A percentile compares a stretch with the other conserved stretches of the same genome.
phyloP scores from a whole-genome alignment of 2,113 vertebrate species.

The Ciconia boyciana region DNA sequence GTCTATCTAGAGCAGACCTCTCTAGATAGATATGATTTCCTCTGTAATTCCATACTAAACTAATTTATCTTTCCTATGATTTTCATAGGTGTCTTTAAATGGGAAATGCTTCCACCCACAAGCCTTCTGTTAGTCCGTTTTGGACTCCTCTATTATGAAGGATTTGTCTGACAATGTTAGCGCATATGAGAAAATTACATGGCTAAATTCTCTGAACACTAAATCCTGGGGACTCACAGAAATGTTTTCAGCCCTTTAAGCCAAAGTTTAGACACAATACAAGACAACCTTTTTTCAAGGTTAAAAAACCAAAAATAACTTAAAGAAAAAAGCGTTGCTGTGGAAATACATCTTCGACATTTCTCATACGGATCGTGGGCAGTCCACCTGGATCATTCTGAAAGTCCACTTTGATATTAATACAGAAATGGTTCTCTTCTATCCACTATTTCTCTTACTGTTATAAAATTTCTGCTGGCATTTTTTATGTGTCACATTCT shows the following conservation, averaged over 20 bases:
- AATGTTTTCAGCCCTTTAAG: not conserved
- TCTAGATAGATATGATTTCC: not conserved
- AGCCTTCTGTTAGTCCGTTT: not conserved
- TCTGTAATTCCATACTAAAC: not conserved
- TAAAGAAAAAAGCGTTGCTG: not conserved
- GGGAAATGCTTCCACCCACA: not conserved
- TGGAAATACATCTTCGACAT: not conserved
- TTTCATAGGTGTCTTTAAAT: not conserved
- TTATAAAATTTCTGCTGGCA: not conserved
- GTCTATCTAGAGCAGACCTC: not conserved
- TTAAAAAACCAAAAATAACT: not conserved
- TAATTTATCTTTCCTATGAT: not conserved
- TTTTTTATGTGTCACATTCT: not conserved
- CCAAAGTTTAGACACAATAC: not conserved
- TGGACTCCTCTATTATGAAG: not conserved
- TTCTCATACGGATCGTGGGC: not conserved
- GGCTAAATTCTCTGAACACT: not conserved
- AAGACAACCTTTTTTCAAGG: not conserved
- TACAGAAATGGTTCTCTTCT: not conserved
- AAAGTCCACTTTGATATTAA: not conserved
- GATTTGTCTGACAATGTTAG: not conserved
- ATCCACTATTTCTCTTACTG: not conserved
- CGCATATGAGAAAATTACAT: not conserved
- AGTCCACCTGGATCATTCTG: not conserved
- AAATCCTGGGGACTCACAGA: not conserved